Evolutionary conservation across 1,140 invertebrate species (phyloP), one percentile per base, ranked within the genome.

Genomic region (Propsilocerus akamusi): DNA sequence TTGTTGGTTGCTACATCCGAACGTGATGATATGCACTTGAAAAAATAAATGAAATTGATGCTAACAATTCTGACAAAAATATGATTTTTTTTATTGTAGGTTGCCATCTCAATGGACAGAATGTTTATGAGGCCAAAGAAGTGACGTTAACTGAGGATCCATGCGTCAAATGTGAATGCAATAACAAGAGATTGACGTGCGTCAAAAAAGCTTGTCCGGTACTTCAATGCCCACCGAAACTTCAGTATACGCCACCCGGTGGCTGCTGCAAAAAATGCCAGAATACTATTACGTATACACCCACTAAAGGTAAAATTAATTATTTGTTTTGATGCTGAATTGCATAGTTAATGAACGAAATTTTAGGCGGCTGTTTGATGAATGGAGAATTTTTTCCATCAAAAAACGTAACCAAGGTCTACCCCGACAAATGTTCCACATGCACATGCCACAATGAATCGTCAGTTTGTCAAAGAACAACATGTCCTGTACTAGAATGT

Each of bases 241-340:
- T 78, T 49, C 81, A 84, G 54, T 66, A 73, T 22, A 72, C 75
- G 28, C 69, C 72, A 23, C 69, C 76, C 2, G 83, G 81, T 3
- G 78, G 87, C 56, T 94, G 91, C 62, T 95, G 91, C 65, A 86
- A 88, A 0, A 66, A 71, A 47, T 94, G 90, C 59, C 74, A 83
- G 82, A 71, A 70, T 73, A 46, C 70, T 62, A 2, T 56, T 66
- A 8, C 68, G 71, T 53, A 69, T 70, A 48, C 67, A 70, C 14
- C 57, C 71, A 48, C 67, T 24, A 28, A 34, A 53, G 46, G 48
- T 20, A 12, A 49, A 25, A 25, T 46, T 10, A 32, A 41, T 32
- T 14, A 11, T 48, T 51, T n/a, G 5, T 24, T 12, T 47, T n/a
- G 25, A 22, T 25, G 14, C 22, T 49, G 17, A 2, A 17, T 50